Evolutionary conservation across 2,113 vertebrate species (phyloP).

Genomic region (Addax nasomaculatus): DNA sequence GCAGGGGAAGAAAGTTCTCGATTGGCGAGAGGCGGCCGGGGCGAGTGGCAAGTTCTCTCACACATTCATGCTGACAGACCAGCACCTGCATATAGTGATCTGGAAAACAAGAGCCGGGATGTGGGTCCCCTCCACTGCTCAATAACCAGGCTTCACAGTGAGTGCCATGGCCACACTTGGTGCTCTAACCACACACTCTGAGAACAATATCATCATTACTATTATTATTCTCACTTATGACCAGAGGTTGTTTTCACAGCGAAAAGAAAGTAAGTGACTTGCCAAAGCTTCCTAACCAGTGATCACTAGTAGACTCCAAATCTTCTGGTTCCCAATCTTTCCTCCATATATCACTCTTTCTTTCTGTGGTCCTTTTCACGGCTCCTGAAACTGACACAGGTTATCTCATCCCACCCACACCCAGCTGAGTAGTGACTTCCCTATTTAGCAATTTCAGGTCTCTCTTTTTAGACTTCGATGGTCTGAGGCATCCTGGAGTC

Average conservation of each 20-base stretch:
- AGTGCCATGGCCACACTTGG: background rate
- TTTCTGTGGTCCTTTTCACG: background rate
- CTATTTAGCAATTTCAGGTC: background rate
- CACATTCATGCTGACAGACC: constrained; percentile 93
- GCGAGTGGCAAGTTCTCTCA: constrained; percentile 92
- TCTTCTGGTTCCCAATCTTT: background rate
- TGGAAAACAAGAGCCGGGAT: constrained; percentile 59
- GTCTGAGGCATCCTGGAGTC: background rate
- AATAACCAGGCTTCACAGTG: background rate
- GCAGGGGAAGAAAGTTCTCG: constrained; percentile 95
- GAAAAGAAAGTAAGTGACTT: background rate
- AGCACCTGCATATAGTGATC: constrained; percentile 96
- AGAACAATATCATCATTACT: background rate
- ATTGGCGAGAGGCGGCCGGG: constrained; percentile 93
- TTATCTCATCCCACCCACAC: background rate
- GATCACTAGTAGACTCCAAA: background rate
- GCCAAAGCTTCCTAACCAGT: background rate
- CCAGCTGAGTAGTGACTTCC: background rate
- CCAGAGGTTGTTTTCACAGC: background rate
- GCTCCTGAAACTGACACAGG: background rate
- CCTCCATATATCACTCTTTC: background rate
- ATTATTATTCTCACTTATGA: background rate
- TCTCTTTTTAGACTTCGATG: background rate
- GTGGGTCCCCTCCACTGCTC: too few species aligned
- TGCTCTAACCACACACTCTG: background rate